Conservation (phyloP, 1,140 invertebrate genomes). For the Cecropterus lyciades region DNA sequence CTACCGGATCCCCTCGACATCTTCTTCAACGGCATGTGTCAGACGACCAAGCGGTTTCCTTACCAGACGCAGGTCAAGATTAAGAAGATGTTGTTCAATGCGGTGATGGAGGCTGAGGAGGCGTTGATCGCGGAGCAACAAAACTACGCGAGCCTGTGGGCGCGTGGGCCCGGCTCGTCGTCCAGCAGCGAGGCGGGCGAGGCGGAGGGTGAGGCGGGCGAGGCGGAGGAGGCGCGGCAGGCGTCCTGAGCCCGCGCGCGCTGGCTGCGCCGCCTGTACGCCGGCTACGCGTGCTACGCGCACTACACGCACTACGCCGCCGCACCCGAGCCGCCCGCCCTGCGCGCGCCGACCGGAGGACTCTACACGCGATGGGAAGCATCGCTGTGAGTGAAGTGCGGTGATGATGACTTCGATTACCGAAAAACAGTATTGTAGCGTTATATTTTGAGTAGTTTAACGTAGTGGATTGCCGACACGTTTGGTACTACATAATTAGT, state of each 20-base stretch:
- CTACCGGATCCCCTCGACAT: slow-evolving; percentile 71
- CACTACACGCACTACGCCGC: slow-evolving; percentile 36
- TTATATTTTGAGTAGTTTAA: neutral
- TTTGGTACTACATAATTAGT: neutral
- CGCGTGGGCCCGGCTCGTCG: slow-evolving; percentile 53
- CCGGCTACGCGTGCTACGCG: slow-evolving; percentile 43
- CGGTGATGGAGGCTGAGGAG: slow-evolving; percentile 72
- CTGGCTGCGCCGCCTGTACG: slow-evolving; percentile 39
- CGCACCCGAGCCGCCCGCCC: neutral
- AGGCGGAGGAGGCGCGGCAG: slow-evolving; percentile 41
- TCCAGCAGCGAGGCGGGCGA: slow-evolving; percentile 50
- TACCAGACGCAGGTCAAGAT: slow-evolving; percentile 71
- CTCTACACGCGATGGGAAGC: neutral
- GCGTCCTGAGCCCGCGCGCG: slow-evolving; percentile 57
- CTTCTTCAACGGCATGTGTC: slow-evolving; percentile 80
- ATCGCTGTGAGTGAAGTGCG: neutral
- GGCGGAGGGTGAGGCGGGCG: slow-evolving; percentile 35
- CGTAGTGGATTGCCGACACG: neutral
- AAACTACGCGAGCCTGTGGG: slow-evolving; percentile 74
- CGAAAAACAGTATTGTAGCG: neutral
- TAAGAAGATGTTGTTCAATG: slow-evolving; percentile 68
- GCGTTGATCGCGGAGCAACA: slow-evolving; percentile 72
- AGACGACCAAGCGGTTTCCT: slow-evolving; percentile 74
- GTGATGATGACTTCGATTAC: slow-evolving; percentile 1
- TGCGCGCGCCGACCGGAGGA: neutral